A percentile compares a stretch with the other conserved stretches of the same genome.
These are phyloP conservation scores for Ctenochaetus hawaiiensis DNA, from an alignment of 2,797 vertebrate genomes.

Conservation along the genomic window DNA sequence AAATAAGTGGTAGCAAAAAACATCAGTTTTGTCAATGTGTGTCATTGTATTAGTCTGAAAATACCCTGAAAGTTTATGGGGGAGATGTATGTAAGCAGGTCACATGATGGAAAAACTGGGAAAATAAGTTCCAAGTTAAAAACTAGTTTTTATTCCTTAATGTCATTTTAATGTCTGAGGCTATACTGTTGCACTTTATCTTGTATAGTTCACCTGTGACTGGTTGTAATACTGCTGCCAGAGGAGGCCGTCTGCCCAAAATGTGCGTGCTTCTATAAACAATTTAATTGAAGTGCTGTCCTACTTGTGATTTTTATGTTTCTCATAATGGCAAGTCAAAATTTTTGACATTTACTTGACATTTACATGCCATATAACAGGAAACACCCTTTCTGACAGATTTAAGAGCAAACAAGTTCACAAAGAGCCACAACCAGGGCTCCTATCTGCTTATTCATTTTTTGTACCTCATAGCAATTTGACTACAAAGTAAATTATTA, in stretches of 20 bases:
- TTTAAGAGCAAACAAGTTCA: constrained; percentile 55
- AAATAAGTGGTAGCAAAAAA: background rate
- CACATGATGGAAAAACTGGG: background rate
- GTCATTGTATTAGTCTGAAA: background rate
- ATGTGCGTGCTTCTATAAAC: background rate
- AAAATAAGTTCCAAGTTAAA: constrained; percentile 13
- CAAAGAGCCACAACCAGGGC: constrained; percentile 53
- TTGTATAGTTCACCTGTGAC: constrained; percentile 3
- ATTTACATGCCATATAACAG: constrained; percentile 1
- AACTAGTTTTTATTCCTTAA: background rate
- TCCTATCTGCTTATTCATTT: constrained; percentile 41
- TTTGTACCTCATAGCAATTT: constrained; percentile 55
- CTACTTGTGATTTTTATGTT: constrained; percentile 7
- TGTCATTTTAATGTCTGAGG: background rate
- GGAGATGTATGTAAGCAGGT: background rate
- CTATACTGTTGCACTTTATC: constrained; percentile 2
- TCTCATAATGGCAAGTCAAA: constrained; percentile 12
- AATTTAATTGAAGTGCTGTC: constrained; percentile 16
- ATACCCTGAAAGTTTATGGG: background rate
- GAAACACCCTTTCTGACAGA: constrained; percentile 6
- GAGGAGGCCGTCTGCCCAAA: background rate
- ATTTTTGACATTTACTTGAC: constrained; percentile 8
- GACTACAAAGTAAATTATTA: constrained; percentile 61
- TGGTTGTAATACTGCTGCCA: constrained; percentile 1
- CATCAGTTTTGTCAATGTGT: background rate